These are phyloP conservation scores for Tipula helvola DNA, from an alignment of 2,888 invertebrate species.

Conservation along the genomic window DNA sequence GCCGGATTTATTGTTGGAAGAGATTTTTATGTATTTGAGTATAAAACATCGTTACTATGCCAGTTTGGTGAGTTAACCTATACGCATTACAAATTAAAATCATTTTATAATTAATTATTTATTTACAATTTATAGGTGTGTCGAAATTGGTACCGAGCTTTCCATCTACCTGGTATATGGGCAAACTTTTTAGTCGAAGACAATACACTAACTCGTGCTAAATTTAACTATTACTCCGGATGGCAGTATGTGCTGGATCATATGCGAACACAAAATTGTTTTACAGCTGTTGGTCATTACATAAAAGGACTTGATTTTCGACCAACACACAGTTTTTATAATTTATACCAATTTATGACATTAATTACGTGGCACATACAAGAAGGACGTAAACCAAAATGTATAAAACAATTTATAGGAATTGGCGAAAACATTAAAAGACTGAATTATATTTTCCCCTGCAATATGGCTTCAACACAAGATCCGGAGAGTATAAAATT, in stretches of 20 bases:
- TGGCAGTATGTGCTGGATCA: slow-evolving; percentile 70
- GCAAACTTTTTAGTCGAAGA: slow-evolving; percentile 58
- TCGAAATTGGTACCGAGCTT: slow-evolving; percentile 50
- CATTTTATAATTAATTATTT: not conserved
- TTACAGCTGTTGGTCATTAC: slow-evolving; percentile 52
- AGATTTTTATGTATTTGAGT: slow-evolving; percentile 53
- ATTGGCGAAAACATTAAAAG: slow-evolving; percentile 45
- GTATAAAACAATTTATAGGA: slow-evolving; percentile 28
- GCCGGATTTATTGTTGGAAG: slow-evolving; percentile 60
- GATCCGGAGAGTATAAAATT: slow-evolving; percentile 49
- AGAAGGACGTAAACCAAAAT: slow-evolving; percentile 26
- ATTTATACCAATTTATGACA: slow-evolving; percentile 72
- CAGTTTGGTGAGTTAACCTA: slow-evolving; percentile 45
- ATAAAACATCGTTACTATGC: slow-evolving; percentile 60
- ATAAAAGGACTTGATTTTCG: slow-evolving; percentile 54
- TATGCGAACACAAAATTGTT: slow-evolving; percentile 54
- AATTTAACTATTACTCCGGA: slow-evolving; percentile 69
- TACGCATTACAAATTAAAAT: no score
- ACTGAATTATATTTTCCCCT: slow-evolving; percentile 60
- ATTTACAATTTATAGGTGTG: slow-evolving; percentile 26
- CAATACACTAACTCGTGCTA: slow-evolving; percentile 55
- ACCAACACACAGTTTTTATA: slow-evolving; percentile 66
- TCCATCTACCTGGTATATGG: slow-evolving; percentile 66
- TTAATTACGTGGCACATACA: slow-evolving; percentile 65
- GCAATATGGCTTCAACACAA: slow-evolving; percentile 52